Conservation (phyloP, 2,113 vertebrate species). For the Cavia porcellus region DNA sequence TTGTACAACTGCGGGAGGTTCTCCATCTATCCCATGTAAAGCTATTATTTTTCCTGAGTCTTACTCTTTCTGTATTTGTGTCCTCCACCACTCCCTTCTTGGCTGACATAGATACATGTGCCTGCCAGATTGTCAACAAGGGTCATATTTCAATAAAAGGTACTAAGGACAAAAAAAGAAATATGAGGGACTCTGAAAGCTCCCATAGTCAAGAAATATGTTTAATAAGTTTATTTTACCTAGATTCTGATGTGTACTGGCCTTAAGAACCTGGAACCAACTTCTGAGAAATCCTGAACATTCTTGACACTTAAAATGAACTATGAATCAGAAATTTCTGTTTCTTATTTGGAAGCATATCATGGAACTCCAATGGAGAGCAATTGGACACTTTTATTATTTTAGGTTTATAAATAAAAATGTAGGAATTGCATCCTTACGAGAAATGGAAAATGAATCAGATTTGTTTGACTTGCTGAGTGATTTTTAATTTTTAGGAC, state of each 20-base stretch:
- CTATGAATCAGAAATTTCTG: not conserved
- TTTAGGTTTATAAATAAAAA: constrained; percentile 64
- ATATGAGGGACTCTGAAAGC: not conserved
- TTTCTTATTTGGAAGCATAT: constrained; percentile 6
- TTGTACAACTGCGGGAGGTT: too few species aligned
- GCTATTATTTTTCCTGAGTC: too few species aligned
- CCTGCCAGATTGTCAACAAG: too few species aligned
- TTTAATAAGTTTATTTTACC: constrained; percentile 10
- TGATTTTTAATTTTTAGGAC: constrained; percentile 75
- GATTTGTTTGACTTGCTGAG: constrained; percentile 42
- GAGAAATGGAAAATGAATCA: constrained; percentile 67
- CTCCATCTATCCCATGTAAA: too few species aligned
- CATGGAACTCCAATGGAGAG: not conserved
- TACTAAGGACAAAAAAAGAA: too few species aligned
- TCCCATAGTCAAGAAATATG: not conserved
- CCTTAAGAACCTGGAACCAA: not conserved
- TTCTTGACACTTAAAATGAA: constrained; percentile 2
- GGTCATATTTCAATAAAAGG: too few species aligned
- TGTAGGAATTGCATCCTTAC: constrained; percentile 50
- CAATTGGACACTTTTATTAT: not conserved
- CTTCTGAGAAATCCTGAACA: constrained; percentile 22
- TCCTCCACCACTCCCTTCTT: too few species aligned
- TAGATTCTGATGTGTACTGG: not conserved
- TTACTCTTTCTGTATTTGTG: too few species aligned
- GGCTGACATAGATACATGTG: too few species aligned